Evolutionary conservation across 2,797 vertebrate genomes (phyloP), one percentile per base, ranked within the genome.

Genomic region (Chaunax sp.): DNA sequence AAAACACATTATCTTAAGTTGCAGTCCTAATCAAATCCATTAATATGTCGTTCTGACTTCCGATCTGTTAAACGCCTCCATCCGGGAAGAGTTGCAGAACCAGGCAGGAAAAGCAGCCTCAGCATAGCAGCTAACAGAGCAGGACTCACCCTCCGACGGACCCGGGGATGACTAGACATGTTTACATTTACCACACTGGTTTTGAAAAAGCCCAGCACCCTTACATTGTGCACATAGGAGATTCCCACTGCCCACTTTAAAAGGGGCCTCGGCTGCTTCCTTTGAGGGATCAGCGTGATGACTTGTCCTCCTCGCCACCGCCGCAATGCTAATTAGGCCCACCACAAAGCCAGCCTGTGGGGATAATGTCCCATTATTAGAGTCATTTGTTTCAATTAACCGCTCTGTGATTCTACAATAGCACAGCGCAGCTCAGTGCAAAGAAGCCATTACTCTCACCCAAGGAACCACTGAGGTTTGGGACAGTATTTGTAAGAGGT

Each of bases 371-470:
- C 96, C 94, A 97, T 98, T 98, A 99, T 98, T 98, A 98, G 95
- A 96, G 95, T 97, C 96, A 95, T 98, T 99, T 98, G 97, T 99
- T 99, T 98, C 97, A 98, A 99, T 99, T 98, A 98, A 97, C 96
- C 95, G 96, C 97, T 97, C 95, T 93, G 96, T 98, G 97, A 95
- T 97, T 97, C 96, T 96, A 98, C 97, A 97, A 94, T 94, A 98
- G 96, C 97, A 95, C 93, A 56, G 94, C 92, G 93, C 95, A 94
- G 96, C 96, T 96, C 95, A 95, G 95, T 90, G 93, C 88, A 91
- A 94, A 93, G 92, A 90, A 94, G 94, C 95, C 94, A 96, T 97
- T 96, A 96, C 94, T 97, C 95, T 95, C 94, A 93, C 95, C 94
- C 95, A 83, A 86, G 81, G 87, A 91, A 77, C 78, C 83, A 46